Evolutionary conservation across 2,113 vertebrate genomes (phyloP).

Genomic region (Hucho hucho): DNA sequence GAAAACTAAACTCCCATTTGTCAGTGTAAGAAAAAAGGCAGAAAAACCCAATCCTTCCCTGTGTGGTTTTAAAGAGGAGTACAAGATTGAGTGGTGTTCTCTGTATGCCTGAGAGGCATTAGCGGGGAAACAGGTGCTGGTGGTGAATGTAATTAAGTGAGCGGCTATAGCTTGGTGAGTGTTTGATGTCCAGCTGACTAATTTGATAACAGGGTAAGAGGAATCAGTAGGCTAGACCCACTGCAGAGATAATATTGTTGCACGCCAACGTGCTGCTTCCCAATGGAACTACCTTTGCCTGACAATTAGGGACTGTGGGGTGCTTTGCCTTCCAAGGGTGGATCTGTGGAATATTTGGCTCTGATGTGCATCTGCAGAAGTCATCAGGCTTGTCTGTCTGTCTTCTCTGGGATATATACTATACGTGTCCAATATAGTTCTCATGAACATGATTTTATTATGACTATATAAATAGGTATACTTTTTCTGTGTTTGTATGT

Average conservation of each 20-base stretch:
- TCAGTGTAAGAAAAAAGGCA: background rate
- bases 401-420: background rate
- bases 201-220: slow-evolving; percentile 36
- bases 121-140: slow-evolving; percentile 1
- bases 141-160: slow-evolving; percentile 39
- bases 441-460: background rate
- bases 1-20: background rate
- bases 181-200: slow-evolving; percentile 34
- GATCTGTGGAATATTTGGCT: too few species aligned
- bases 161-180: slow-evolving; percentile 3
- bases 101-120: slow-evolving; percentile 1
- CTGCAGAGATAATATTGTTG: slow-evolving; percentile 32
- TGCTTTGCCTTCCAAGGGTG: slow-evolving; percentile 11
- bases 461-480: background rate
- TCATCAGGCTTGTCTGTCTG: background rate
- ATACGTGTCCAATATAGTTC: background rate
- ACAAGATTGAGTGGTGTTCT: background rate
- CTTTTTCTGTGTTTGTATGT: background rate
- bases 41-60: background rate
- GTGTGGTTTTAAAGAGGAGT: background rate
- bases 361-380: background rate
- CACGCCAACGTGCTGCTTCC: slow-evolving; percentile 27
- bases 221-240: slow-evolving; percentile 16
- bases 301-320: slow-evolving; percentile 52
- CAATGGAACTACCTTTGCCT: slow-evolving; percentile 54